Conservation (phyloP, 2,888 invertebrate species). For the Tetranychus truncatus region DNA sequence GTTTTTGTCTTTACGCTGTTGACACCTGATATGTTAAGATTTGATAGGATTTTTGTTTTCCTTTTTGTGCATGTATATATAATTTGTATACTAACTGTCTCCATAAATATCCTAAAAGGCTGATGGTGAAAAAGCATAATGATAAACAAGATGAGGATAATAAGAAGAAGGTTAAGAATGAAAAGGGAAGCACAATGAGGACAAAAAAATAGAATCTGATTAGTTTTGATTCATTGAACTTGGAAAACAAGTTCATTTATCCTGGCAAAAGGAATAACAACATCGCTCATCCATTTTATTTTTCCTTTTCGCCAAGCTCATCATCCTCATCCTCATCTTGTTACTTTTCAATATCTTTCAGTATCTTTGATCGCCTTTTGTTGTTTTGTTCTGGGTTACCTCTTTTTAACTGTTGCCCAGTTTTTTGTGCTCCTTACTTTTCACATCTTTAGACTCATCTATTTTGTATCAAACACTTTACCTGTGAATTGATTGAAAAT, state of each 20-base stretch:
- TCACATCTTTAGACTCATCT: neutral
- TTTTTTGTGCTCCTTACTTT: neutral
- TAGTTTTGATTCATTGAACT: conserved; percentile 9
- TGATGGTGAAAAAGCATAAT: neutral
- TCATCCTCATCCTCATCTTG: neutral
- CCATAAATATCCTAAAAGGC: too few relatives aligned
- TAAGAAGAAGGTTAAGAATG: neutral
- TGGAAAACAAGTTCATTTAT: neutral
- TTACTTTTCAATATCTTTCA: neutral
- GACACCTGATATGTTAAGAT: too few relatives aligned
- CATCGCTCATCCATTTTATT: neutral
- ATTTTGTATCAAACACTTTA: neutral
- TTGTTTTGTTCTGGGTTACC: neutral
- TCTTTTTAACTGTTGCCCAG: neutral
- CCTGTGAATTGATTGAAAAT: neutral
- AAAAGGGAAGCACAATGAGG: neutral
- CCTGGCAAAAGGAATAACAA: neutral
- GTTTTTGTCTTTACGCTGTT: neutral
- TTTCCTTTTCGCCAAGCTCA: neutral
- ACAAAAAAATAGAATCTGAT: neutral
- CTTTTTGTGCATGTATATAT: too few relatives aligned
- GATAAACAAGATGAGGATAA: neutral
- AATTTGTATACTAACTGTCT: too few relatives aligned
- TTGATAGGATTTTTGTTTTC: too few relatives aligned
- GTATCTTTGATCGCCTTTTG: neutral